A percentile compares a stretch with the other conserved stretches of the same genome.
Conservation (phyloP, 2,113 vertebrate species). For the Morone chrysops region DNA sequence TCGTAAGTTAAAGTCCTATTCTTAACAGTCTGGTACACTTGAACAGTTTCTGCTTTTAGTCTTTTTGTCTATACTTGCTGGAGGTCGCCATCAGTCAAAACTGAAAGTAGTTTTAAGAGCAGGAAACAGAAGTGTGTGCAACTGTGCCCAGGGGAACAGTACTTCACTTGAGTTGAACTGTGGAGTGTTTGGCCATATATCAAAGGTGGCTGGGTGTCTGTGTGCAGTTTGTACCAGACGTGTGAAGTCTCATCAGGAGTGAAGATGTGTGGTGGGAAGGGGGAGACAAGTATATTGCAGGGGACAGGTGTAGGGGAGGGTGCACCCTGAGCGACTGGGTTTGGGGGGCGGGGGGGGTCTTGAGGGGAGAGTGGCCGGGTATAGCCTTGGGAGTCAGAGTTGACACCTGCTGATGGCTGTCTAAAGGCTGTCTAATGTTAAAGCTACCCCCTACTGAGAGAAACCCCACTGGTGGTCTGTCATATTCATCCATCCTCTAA, state of each 20-base stretch:
- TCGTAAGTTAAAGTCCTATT: not conserved
- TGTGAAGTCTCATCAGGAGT: constrained; percentile 17
- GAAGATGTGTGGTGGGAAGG: constrained; percentile 46
- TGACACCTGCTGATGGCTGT: constrained; percentile 73
- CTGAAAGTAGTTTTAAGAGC: constrained; percentile 13
- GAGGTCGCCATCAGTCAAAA: constrained; percentile 21
- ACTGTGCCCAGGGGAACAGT: constrained; percentile 50
- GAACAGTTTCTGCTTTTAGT: not conserved
- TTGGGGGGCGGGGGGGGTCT: not conserved
- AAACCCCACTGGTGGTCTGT: constrained; percentile 54
- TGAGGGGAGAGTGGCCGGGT: constrained; percentile 33
- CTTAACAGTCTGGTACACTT: not conserved
- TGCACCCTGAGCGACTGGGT: constrained; percentile 59
- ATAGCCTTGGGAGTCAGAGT: constrained; percentile 60
- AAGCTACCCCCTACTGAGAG: constrained; percentile 41
- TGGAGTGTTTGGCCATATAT: constrained; percentile 50
- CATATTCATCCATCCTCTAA: constrained; percentile 30
- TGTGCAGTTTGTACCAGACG: constrained; percentile 26
- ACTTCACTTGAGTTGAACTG: constrained; percentile 43
- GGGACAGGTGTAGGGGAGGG: constrained; percentile 60
- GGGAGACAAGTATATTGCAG: constrained; percentile 29
- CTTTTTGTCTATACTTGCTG: not conserved
- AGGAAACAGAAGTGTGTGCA: constrained; percentile 62
- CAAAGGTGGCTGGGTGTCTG: constrained; percentile 17
- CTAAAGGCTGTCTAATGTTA: constrained; percentile 54